These are phyloP conservation scores for Calidris pygmaea DNA, from an alignment of 2,113 vertebrate genomes.

Conservation along the genomic window DNA sequence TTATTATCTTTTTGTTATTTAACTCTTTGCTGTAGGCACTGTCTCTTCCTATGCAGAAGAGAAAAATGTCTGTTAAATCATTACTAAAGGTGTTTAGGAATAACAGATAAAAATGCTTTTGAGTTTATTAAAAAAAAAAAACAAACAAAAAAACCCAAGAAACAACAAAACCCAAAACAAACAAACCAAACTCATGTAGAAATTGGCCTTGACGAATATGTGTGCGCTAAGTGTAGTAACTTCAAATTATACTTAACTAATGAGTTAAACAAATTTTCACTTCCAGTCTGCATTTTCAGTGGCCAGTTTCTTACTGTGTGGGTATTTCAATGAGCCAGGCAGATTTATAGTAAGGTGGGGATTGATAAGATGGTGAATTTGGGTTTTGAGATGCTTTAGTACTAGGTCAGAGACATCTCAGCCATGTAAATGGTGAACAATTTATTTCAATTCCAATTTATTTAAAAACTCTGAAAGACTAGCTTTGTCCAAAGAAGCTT, in stretches of 20 bases:
- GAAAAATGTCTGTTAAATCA: neutral
- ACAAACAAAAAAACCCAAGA: neutral
- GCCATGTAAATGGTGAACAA: neutral
- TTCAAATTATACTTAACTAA: neutral
- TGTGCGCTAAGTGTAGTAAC: neutral
- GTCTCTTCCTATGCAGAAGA: neutral
- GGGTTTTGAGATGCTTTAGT: neutral
- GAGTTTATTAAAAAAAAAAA: neutral
- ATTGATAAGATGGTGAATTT: neutral
- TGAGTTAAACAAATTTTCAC: neutral
- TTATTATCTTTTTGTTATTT: neutral
- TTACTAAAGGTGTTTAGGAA: neutral
- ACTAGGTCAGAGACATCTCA: neutral
- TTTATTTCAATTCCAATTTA: neutral
- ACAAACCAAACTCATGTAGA: neutral
- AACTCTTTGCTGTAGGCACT: neutral
- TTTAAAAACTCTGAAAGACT: neutral
- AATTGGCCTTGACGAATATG: neutral
- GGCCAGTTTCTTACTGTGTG: neutral
- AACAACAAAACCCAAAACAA: neutral
- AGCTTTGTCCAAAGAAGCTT: neutral
- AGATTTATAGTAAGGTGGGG: neutral
- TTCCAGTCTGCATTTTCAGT: neutral
- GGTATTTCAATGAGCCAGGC: neutral
- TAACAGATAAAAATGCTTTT: neutral